Evolutionary conservation across 2,888 invertebrate species (phyloP).

Genomic region (Panopea generosa): DNA sequence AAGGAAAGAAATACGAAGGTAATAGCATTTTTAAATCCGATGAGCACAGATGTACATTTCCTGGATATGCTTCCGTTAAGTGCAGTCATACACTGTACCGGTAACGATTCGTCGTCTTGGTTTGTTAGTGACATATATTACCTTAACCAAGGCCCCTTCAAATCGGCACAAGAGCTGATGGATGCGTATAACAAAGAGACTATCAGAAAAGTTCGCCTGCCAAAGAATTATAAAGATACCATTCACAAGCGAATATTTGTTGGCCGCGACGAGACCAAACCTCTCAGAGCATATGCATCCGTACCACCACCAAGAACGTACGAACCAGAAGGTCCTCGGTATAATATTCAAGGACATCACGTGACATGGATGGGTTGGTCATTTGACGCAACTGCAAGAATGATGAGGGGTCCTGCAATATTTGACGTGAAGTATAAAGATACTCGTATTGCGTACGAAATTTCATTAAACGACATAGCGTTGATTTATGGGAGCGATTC

Average conservation of each 20-base stretch:
- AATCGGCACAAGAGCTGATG: slow-evolving; percentile 30
- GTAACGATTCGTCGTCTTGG: slow-evolving; percentile 50
- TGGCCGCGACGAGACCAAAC: slow-evolving; percentile 15
- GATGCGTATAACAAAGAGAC: slow-evolving; percentile 33
- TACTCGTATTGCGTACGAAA: slow-evolving; percentile 71
- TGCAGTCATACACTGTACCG: slow-evolving; percentile 50
- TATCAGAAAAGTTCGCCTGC: slow-evolving; percentile 44
- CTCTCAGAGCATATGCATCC: slow-evolving; percentile 39
- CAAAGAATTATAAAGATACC: slow-evolving; percentile 38
- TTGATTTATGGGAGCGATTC: slow-evolving; percentile 63
- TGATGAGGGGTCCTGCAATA: slow-evolving; percentile 58
- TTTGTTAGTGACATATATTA: slow-evolving; percentile 49
- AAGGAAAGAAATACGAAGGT: slow-evolving; percentile 5
- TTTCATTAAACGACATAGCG: slow-evolving; percentile 64
- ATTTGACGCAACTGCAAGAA: slow-evolving; percentile 62
- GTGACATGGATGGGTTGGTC: slow-evolving; percentile 71
- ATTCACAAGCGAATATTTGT: slow-evolving; percentile 40
- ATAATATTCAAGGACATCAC: slow-evolving; percentile 60
- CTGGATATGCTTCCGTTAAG: slow-evolving; percentile 56
- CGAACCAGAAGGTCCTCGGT: slow-evolving; percentile 67
- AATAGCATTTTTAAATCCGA: slow-evolving; percentile 1
- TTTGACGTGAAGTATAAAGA: slow-evolving; percentile 62
- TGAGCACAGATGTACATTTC: slow-evolving; percentile 28
- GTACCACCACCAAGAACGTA: slow-evolving; percentile 58
- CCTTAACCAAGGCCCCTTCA: slow-evolving; percentile 62